Conservation (phyloP, 2,888 invertebrate genomes). For the Andrena minutula region DNA sequence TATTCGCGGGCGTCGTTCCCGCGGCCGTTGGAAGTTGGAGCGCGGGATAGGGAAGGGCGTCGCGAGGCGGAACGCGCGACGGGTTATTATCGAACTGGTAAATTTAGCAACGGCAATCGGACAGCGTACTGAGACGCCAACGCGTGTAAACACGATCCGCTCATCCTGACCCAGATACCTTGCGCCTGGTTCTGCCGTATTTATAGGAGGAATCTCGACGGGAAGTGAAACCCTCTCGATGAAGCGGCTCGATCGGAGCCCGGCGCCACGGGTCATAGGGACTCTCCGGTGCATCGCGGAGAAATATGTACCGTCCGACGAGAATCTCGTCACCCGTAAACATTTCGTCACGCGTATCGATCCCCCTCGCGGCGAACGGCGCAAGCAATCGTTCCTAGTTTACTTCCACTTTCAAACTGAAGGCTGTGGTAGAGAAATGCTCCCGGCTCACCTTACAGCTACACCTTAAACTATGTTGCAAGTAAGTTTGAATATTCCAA, state of each 20-base stretch:
- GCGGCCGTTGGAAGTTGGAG: not conserved
- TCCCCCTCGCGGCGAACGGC: not conserved
- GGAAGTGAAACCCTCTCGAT: slow-evolving; percentile 17
- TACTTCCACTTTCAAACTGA: no score
- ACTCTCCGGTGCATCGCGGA: not conserved
- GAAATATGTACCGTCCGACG: not conserved
- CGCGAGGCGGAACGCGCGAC: not conserved
- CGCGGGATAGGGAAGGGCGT: not conserved
- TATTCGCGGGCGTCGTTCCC: not conserved
- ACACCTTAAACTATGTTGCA: no score
- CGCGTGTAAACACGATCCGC: slow-evolving; percentile 51
- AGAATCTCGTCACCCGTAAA: not conserved
- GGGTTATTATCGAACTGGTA: slow-evolving; percentile 54
- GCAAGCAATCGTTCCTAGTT: not conserved
- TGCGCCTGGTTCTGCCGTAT: slow-evolving; percentile 50
- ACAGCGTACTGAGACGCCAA: slow-evolving; percentile 39
- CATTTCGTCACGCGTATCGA: not conserved
- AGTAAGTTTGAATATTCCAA: no score
- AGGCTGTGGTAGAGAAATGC: no score
- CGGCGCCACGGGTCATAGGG: not conserved
- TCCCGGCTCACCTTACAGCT: no score
- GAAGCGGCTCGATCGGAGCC: slow-evolving; percentile 1
- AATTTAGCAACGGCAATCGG: slow-evolving; percentile 48
- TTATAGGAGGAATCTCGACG: slow-evolving; percentile 51
- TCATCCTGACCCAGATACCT: slow-evolving; percentile 63